phyloP scores from a whole-genome alignment of 1,140 invertebrate species.

The Halyomorpha halys region DNA sequence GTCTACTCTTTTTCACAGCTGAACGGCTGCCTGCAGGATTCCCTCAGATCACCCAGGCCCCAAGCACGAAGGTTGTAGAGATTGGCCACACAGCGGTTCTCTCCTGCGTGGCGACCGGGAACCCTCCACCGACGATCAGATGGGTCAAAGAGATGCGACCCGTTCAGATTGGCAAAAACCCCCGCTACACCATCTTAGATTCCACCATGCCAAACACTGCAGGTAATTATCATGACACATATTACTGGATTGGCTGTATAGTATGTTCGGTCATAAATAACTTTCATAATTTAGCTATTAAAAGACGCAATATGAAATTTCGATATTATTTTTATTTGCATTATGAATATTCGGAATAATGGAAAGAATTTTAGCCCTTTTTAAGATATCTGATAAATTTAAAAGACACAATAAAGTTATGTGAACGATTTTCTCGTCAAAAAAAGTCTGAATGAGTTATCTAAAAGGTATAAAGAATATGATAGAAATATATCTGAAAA shows the following conservation, averaged over 20 bases:
- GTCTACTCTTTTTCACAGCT: slow-evolving; percentile 49
- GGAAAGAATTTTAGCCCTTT: too few species aligned
- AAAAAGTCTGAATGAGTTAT: too few species aligned
- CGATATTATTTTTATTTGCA: too few species aligned
- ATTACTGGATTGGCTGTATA: neutral
- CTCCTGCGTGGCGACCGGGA: slow-evolving; percentile 75
- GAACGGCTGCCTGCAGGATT: slow-evolving; percentile 82
- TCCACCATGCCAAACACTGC: slow-evolving; percentile 46
- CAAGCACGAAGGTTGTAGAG: slow-evolving; percentile 81
- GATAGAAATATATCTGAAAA: too few species aligned
- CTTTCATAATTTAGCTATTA: too few species aligned
- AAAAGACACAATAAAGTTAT: too few species aligned
- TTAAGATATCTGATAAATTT: too few species aligned
- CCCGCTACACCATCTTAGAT: slow-evolving; percentile 70
- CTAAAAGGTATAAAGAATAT: too few species aligned
- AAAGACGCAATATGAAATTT: too few species aligned
- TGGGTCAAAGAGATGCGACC: slow-evolving; percentile 90
- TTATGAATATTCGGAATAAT: too few species aligned
- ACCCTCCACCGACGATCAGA: slow-evolving; percentile 70
- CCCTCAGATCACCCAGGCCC: slow-evolving; percentile 75
- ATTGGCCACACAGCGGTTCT: slow-evolving; percentile 84
- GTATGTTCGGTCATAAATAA: too few species aligned
- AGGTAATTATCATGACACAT: slow-evolving; percentile 42
- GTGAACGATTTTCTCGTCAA: too few species aligned
- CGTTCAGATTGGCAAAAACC: slow-evolving; percentile 69